Evolutionary conservation across 2,888 invertebrate species (phyloP).

Genomic region (Drosophila lacicola): DNA sequence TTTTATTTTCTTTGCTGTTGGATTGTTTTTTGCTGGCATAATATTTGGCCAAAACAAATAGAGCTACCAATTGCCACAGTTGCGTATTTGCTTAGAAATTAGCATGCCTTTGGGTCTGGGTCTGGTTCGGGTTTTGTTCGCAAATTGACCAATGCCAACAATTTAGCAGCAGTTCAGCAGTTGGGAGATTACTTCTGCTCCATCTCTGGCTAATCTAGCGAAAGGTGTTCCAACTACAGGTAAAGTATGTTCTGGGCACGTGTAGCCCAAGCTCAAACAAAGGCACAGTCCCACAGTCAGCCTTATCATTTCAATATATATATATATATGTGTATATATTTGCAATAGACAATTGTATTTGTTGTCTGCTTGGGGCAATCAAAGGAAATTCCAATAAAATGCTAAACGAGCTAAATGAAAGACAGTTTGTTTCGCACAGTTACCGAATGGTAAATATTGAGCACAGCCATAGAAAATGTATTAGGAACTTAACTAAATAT

Average conservation of each 20-base stretch:
- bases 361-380: constrained; percentile 39
- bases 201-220: neutral
- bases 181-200: too few relatives aligned
- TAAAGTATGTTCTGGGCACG: constrained; percentile 21
- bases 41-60: constrained; percentile 49
- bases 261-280: constrained; percentile 27
- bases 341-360: constrained; percentile 45
- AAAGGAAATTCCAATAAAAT: constrained; percentile 61
- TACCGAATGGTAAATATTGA: constrained; percentile 27
- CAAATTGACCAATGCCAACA: constrained; percentile 27
- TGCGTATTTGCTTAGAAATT: constrained; percentile 44
- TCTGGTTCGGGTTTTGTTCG: neutral
- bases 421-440: constrained; percentile 25
- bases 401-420: constrained; percentile 64
- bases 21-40: constrained; percentile 21
- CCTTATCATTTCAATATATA: constrained; percentile 25
- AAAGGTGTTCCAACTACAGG: neutral
- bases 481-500: constrained; percentile 7
- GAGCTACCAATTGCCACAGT: constrained; percentile 28
- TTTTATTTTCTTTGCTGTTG: neutral
- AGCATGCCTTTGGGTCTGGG: constrained; percentile 9
- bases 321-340: neutral
- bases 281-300: constrained; percentile 1
- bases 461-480: neutral
- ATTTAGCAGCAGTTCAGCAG: neutral